These are phyloP conservation scores for Isichthys henryi DNA, from an alignment of 2,113 vertebrate genomes.

Conservation along the genomic window DNA sequence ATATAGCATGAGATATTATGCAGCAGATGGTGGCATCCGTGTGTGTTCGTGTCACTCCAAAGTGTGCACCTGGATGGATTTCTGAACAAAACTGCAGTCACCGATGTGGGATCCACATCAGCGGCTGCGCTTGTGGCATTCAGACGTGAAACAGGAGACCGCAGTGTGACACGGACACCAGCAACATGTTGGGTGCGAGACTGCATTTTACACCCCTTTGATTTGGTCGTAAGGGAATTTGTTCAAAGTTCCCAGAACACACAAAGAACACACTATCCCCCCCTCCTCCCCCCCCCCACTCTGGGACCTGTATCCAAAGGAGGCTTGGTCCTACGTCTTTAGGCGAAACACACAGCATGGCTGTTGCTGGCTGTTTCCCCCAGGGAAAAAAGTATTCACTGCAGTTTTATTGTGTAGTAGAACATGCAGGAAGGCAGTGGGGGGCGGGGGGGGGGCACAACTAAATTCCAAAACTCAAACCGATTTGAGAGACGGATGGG, in stretches of 20 bases:
- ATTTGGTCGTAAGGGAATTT: conserved; percentile 28
- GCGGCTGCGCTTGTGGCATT: background rate
- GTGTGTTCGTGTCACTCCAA: background rate
- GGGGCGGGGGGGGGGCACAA: background rate
- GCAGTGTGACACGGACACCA: conserved; percentile 18
- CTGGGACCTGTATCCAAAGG: background rate
- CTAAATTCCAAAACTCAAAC: too few species aligned
- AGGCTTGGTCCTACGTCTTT: background rate
- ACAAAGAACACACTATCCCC: background rate
- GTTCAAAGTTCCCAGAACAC: conserved; percentile 7
- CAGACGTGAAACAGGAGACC: background rate
- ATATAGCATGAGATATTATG: conserved; percentile 49
- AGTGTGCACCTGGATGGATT: background rate
- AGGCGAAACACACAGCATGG: background rate
- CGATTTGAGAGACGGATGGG: background rate
- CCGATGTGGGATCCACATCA: background rate
- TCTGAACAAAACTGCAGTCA: background rate
- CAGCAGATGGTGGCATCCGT: conserved; percentile 14
- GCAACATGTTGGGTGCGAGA: conserved; percentile 1
- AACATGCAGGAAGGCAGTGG: background rate
- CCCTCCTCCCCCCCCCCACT: background rate
- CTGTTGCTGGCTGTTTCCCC: background rate
- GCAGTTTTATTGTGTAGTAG: background rate
- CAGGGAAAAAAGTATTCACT: background rate
- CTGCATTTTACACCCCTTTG: conserved; percentile 26